Conservation (phyloP, 2,113 vertebrate genomes). For the Misgurnus anguillicaudatus region DNA sequence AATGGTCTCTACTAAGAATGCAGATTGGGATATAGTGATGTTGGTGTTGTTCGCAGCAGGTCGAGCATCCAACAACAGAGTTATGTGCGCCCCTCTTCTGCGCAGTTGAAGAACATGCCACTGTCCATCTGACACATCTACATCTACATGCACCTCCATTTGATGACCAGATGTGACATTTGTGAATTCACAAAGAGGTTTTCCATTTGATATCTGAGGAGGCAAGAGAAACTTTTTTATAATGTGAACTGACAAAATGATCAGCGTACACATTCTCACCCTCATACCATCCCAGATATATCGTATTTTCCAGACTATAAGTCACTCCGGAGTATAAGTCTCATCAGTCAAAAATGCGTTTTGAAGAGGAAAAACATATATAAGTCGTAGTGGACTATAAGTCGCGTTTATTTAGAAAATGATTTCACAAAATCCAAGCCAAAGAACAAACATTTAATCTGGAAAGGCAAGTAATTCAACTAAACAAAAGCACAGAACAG, state of each 20-base stretch:
- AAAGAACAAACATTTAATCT: too few relatives aligned
- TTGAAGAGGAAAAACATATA: too few relatives aligned
- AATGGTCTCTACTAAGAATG: constrained; percentile 61
- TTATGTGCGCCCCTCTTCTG: constrained; percentile 42
- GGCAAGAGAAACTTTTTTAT: neutral
- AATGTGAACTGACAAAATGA: neutral
- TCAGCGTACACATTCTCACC: too few relatives aligned
- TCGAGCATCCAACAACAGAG: constrained; percentile 64
- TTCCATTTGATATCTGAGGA: constrained; percentile 66
- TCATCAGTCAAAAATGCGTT: too few relatives aligned
- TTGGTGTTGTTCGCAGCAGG: constrained; percentile 60
- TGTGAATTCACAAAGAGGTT: constrained; percentile 57
- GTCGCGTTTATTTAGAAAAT: too few relatives aligned
- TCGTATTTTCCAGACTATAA: too few relatives aligned
- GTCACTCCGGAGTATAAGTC: too few relatives aligned
- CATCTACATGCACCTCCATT: constrained; percentile 58
- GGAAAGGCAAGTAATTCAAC: too few relatives aligned
- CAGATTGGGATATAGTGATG: constrained; percentile 54
- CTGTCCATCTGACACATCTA: constrained; percentile 62
- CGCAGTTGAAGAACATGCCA: constrained; percentile 70
- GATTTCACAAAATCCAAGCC: too few relatives aligned
- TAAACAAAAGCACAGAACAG: too few relatives aligned
- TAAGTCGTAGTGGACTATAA: too few relatives aligned
- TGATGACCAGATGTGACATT: constrained; percentile 54
- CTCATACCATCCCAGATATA: too few relatives aligned